Base-by-base conservation (phyloP, 2,888 invertebrate species). In the Malthinus flaveolus region DNA sequence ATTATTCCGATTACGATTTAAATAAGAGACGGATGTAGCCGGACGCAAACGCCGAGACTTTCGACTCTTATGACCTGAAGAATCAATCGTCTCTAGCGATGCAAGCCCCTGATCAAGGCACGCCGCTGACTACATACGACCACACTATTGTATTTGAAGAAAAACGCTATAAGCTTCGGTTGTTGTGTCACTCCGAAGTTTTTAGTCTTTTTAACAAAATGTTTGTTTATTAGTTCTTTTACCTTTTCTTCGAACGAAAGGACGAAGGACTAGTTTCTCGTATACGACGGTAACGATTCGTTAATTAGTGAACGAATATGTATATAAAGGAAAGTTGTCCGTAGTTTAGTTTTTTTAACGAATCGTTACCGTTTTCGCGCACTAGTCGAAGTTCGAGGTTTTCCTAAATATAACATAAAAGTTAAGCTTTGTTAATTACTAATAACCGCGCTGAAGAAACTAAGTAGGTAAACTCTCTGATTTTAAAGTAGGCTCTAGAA, bases 41-140 rank as follows among this genome's bases (percentile, higher is more conserved):
- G 62, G 42, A 65, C 64, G 62, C 50, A 59, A 39, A 15, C 46
- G 62, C 64, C 64, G 71, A 71, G 71, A 70, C 69, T 61, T 52
- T 59, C 55, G 71, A 63, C 63, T 73, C 73, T 73, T 62, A 49
- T 68, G 74, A 75, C 74, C 75, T 75, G 74, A 69, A 73, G 73
- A 72, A 69, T 64, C 72, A 61, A 34, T 55, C 65, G 68, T 62
- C 71, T 70, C 73, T 62, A 32, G 65, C 65, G 42, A 52, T 49
- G 59, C 56, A 57, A 52, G 66, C 68, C 69, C 61, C 71, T 70
- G 73, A 72, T 72, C 71, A 72, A 65, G 71, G 64, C 64, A 23
- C 56, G 63, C 68, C 64, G 49, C 70, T 71, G 73, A 56, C 67
- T 65, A 61, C 59, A 68, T 66, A 55, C 68, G 70, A 67, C 36